Percentiles rank a stretch among this genome's conserved stretches.
Conservation (phyloP, 2,797 vertebrate genomes). For the Trematomus bernacchii region DNA sequence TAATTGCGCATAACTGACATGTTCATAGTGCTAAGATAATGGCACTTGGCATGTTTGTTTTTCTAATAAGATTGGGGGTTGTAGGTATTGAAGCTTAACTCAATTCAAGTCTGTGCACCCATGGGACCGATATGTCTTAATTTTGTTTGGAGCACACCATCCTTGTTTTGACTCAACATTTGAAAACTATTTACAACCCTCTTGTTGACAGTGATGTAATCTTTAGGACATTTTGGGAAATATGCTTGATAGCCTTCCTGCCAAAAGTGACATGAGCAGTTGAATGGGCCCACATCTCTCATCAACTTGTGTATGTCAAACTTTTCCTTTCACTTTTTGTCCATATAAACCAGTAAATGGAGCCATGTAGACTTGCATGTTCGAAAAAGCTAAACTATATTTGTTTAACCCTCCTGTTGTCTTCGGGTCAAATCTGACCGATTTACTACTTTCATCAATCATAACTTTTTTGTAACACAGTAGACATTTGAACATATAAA, state of each 20-base stretch:
- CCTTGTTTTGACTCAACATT: background rate
- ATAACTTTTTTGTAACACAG: too few species aligned
- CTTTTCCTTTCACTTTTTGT: background rate
- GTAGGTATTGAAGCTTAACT: conserved; percentile 1
- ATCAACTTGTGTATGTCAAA: background rate
- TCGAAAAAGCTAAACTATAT: too few species aligned
- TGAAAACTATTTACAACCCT: too few species aligned
- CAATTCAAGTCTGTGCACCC: background rate
- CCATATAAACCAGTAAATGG: background rate
- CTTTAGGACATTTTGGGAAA: background rate
- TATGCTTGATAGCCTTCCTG: background rate
- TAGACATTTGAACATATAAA: too few species aligned
- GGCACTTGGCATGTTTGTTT: background rate
- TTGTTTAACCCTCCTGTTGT: too few species aligned
- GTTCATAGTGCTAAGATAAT: conserved; percentile 22
- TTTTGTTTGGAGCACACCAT: background rate
- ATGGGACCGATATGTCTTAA: background rate
- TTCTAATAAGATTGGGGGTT: background rate
- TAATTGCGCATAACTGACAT: conserved; percentile 31
- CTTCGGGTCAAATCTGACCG: too few species aligned
- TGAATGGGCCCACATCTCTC: too few species aligned
- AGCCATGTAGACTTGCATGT: background rate
- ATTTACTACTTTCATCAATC: too few species aligned
- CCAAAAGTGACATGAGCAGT: background rate
- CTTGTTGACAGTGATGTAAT: too few species aligned